Evolutionary conservation across 2,113 vertebrate genomes (phyloP), one percentile per base, ranked within the genome.

Genomic region (Pseudopodoces humilis): DNA sequence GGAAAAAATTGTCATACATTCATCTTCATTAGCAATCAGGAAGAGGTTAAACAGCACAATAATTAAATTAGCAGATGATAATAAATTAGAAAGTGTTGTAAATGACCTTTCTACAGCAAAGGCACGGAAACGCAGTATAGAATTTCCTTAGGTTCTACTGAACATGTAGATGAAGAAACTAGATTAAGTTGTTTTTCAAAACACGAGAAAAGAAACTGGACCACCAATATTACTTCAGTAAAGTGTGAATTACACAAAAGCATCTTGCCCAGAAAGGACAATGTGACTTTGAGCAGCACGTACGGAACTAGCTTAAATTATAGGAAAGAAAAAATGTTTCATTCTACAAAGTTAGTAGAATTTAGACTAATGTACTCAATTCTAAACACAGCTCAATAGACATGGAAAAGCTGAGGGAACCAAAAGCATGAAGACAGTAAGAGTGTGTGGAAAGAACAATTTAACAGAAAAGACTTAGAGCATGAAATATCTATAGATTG

Each of bases 11-110:
- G 8, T 24, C 65, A 83, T 21, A 83, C 33, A 94, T 95, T 83
- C 22, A 59, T 96, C 93, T 95, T 94, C 83, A 91, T 97, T 94
- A 96, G 63, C 37, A 76, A 79, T 62, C 31, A 75, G 25, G 43
- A 95, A 95, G 56, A 96, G 58, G 78, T 89, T 95, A 94, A 95
- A 86, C 27, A 78, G 35, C 43, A 67, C n/a, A 88, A 69, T 89
- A 96, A 95, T 96, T 95, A 94, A 94, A 95, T 94, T 97, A 96
- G 33, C 20, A 74, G 72, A 80, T 69, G 14, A 83, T 93, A 95
- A 94, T 93, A 94, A 93, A 95, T 89, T 89, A 31, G 22, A 11
- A 94, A 90, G 46, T 85, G 50, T 77, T 77, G n/a, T 56, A 65
- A 94, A 77, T 83, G 46, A 79, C 53, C 68, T 95, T 93, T 76